Evolutionary conservation across 1,140 invertebrate species (phyloP).

Genomic region (Tachypleus tridentatus): DNA sequence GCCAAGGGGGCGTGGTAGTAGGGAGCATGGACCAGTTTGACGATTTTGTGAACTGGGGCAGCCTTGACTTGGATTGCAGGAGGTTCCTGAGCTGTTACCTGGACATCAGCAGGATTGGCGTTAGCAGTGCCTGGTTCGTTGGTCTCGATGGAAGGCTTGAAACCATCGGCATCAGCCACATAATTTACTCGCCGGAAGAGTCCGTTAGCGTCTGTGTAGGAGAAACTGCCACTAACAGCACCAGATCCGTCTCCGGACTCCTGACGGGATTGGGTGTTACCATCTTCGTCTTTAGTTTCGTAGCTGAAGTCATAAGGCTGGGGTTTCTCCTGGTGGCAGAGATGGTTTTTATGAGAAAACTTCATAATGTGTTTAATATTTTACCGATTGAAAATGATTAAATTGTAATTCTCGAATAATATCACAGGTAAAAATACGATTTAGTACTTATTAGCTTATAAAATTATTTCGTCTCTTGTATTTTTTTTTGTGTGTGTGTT

Average conservation of each 20-base stretch:
- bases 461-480: no score
- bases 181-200: constrained; percentile 21
- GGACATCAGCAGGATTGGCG: constrained; percentile 15
- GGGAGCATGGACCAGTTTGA: no score
- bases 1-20: no score
- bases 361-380: no score
- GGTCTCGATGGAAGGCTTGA: constrained; percentile 18
- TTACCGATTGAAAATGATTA: no score
- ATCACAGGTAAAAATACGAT: no score
- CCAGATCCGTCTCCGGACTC: constrained; percentile 19
- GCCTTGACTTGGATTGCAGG: no score
- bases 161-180: constrained; percentile 22
- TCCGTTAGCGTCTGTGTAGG: constrained; percentile 19
- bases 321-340: neutral
- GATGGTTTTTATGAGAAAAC: neutral
- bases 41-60: no score
- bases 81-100: no score
- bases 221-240: constrained; percentile 20
- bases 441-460: no score
- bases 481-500: no score
- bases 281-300: constrained; percentile 22
- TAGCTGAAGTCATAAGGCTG: constrained; percentile 21
- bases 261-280: constrained; percentile 20
- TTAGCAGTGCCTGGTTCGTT: constrained; percentile 23
- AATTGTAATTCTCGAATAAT: no score